These are phyloP conservation scores for Vandiemenella viatica DNA, from an alignment of 2,888 invertebrate genomes.

Conservation along the genomic window DNA sequence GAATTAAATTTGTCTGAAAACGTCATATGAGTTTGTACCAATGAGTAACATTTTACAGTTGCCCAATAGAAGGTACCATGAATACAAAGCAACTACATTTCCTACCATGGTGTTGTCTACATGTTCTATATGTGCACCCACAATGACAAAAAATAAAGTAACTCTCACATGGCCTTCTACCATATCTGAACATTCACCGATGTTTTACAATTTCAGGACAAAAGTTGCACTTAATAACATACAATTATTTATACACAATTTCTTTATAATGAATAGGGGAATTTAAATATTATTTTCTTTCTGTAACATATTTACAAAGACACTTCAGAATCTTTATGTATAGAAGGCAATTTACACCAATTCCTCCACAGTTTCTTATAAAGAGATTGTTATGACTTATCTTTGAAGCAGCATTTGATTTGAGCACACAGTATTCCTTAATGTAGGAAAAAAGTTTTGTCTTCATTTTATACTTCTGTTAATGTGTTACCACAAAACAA, in stretches of 20 bases:
- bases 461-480: constrained; percentile 2
- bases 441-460: not conserved
- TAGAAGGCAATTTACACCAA: constrained; percentile 13
- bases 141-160: constrained; percentile 16
- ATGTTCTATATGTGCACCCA: constrained; percentile 14
- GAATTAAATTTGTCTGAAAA: constrained; percentile 9
- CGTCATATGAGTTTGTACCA: constrained; percentile 15
- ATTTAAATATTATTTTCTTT: no score
- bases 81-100: constrained; percentile 15
- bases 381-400: constrained; percentile 5
- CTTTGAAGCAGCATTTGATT: constrained; percentile 6
- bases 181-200: constrained; percentile 14
- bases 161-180: constrained; percentile 13
- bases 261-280: no score
- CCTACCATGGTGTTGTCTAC: constrained; percentile 14
- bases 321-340: not conserved
- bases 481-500: constrained; percentile 6
- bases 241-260: no score
- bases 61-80: constrained; percentile 5
- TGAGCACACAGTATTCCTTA: constrained; percentile 8
- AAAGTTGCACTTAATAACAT: no score
- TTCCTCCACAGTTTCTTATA: no score
- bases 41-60: constrained; percentile 12
- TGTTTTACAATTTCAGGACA: not conserved
- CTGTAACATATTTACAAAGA: no score